phyloP scores from a whole-genome alignment of 2,797 vertebrate genomes.

The Ctenosaura bakeri region DNA sequence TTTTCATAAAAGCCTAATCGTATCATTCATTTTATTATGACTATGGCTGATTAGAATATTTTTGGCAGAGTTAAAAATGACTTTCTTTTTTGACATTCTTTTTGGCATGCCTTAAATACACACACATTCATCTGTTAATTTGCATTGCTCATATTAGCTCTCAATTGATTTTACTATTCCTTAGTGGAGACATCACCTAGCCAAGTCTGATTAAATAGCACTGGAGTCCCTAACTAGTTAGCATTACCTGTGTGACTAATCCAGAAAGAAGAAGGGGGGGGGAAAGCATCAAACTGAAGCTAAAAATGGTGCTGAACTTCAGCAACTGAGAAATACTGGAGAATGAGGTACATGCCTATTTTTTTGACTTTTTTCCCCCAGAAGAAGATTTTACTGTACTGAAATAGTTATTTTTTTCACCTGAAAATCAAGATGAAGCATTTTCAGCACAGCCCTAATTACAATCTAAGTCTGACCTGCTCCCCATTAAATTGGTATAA shows the following conservation, averaged over 20 bases:
- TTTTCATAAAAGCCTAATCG: not conserved
- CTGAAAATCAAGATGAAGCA: slow-evolving; percentile 72
- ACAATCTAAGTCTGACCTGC: slow-evolving; percentile 39
- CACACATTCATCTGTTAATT: not conserved
- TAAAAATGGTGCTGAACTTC: not conserved
- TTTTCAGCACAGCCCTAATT: slow-evolving; percentile 63
- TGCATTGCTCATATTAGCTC: not conserved
- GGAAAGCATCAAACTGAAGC: not conserved
- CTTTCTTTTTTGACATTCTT: not conserved
- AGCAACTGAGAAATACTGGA: not conserved
- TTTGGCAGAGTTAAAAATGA: not conserved
- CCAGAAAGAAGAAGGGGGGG: no score
- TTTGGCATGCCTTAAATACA: not conserved
- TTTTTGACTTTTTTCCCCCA: not conserved
- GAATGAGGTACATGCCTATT: not conserved
- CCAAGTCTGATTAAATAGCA: not conserved
- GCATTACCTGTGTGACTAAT: not conserved
- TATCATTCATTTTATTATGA: not conserved
- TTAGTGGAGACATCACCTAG: not conserved
- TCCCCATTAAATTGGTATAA: slow-evolving; percentile 63
- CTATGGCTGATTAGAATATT: not conserved
- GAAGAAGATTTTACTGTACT: not conserved
- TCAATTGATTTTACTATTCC: not conserved
- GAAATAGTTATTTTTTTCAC: slow-evolving; percentile 34
- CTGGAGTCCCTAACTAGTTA: not conserved